phyloP scores from a whole-genome alignment of 2,888 invertebrate genomes.

The Elmis aenea region DNA sequence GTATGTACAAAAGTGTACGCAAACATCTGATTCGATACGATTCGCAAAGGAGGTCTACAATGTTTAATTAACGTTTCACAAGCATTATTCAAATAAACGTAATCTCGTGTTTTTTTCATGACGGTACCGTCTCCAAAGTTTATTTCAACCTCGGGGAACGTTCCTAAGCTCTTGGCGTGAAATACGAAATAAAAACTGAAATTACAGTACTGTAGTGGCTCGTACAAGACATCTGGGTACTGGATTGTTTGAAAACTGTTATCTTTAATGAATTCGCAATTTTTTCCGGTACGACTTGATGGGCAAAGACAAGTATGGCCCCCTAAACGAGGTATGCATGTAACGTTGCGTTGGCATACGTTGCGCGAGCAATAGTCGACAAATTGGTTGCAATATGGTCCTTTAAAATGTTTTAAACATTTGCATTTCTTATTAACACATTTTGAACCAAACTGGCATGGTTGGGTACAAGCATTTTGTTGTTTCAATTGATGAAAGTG shows the following conservation, averaged over 20 bases:
- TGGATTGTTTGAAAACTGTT: not conserved
- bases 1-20: constrained; percentile 1
- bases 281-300: not conserved
- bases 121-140: constrained; percentile 7
- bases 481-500: no score
- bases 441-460: constrained; percentile 3
- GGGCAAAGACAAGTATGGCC: constrained; percentile 4
- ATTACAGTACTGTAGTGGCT: constrained; percentile 1
- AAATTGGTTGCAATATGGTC: constrained; percentile 2
- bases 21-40: not conserved
- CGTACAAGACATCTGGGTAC: constrained; percentile 5
- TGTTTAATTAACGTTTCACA: not conserved
- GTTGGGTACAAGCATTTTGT: no score
- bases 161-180: not conserved
- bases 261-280: not conserved
- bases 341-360: not conserved
- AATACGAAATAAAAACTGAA: constrained; percentile 3
- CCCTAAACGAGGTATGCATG: constrained; percentile 5
- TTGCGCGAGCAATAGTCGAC: constrained; percentile 1
- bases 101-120: not conserved
- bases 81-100: not conserved
- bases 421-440: constrained; percentile 1
- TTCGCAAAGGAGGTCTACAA: not conserved
- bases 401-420: constrained; percentile 5
- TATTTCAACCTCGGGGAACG: constrained; percentile 1